Conservation (phyloP, 2,888 invertebrate species). For the Papilio gigon region DNA sequence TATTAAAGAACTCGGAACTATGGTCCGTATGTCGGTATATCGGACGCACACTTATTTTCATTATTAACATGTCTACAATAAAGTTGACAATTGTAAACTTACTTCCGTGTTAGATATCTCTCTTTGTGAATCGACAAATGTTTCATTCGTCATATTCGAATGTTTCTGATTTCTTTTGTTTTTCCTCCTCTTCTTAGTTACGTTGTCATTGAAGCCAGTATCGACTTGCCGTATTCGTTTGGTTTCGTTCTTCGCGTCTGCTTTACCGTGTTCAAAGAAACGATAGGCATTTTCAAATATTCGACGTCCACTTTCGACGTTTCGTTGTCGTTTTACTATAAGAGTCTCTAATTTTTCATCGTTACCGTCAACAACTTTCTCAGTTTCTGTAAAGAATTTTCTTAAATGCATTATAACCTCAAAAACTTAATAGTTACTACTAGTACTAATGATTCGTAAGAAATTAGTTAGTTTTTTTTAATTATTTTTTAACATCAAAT, state of each 20-base stretch:
- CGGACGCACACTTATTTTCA: too few relatives aligned
- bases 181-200: neutral
- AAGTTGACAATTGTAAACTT: too few relatives aligned
- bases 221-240: too few relatives aligned
- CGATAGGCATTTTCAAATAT: conserved; percentile 2
- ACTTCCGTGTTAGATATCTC: neutral
- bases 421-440: neutral
- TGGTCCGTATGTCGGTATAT: too few relatives aligned
- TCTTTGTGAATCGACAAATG: neutral
- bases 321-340: neutral
- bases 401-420: too few relatives aligned
- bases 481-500: neutral
- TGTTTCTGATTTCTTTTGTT: neutral
- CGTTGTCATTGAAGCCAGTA: neutral
- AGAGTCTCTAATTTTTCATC: neutral
- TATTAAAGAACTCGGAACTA: too few relatives aligned
- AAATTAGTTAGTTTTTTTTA: neutral
- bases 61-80: too few relatives aligned
- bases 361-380: neutral
- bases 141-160: neutral
- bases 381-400: neutral
- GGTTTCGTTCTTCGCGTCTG: neutral
- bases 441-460: neutral
- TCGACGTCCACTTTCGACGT: neutral
- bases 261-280: neutral